A percentile compares a stretch with the other conserved stretches of the same genome.
phyloP scores from a whole-genome alignment of 30 jellyfish, hydroid and myxozoan species.

The Turritopsis dohrnii region DNA sequence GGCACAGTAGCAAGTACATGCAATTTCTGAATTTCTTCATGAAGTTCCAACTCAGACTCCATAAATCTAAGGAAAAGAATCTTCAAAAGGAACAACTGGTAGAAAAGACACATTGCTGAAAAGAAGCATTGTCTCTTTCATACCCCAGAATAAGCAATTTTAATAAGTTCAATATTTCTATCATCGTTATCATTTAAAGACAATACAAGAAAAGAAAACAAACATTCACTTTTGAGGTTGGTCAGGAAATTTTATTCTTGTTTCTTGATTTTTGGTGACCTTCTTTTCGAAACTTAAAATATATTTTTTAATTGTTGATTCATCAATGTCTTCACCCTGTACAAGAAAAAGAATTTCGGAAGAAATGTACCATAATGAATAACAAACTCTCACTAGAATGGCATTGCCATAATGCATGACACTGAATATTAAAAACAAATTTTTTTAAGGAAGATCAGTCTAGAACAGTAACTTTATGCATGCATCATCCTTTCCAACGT shows the following conservation, averaged over 20 bases:
- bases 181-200: no score
- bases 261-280: slow-evolving; percentile 88
- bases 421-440: no score
- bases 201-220: background rate
- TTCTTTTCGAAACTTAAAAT: slow-evolving; percentile 76
- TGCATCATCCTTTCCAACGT: no score
- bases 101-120: no score
- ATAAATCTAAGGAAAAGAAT: slow-evolving; percentile 43
- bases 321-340: slow-evolving; percentile 73
- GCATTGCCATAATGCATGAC: background rate
- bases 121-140: no score
- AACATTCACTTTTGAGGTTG: slow-evolving; percentile 72
- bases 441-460: no score
- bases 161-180: no score
- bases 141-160: no score
- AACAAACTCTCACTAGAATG: no score
- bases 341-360: background rate
- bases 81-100: no score
- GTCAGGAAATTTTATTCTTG: slow-evolving; percentile 82
- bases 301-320: slow-evolving; percentile 55
- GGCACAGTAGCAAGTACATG: slow-evolving; percentile 94
- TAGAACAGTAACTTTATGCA: background rate
- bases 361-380: background rate
- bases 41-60: slow-evolving; percentile 93
- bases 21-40: slow-evolving; percentile 80